phyloP scores from a whole-genome alignment of 2,888 invertebrate genomes.

The Torymus texanus region DNA sequence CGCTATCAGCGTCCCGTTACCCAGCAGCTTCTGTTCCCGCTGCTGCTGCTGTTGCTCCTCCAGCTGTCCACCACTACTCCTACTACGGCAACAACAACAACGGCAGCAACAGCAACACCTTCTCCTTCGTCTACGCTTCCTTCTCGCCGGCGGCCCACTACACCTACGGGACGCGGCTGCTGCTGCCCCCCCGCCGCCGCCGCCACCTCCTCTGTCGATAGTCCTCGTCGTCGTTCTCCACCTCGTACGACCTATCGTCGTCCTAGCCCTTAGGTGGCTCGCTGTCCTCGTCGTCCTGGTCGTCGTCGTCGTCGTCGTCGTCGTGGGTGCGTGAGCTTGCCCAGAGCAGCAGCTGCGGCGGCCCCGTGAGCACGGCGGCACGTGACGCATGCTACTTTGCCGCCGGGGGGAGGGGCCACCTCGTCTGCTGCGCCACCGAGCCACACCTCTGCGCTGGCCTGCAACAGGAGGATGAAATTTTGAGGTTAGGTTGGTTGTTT shows the following conservation, averaged over 20 bases:
- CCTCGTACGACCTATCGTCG: neutral
- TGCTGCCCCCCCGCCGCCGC: constrained; percentile 2
- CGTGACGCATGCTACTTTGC: constrained; percentile 41
- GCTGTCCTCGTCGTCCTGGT: too few species aligned
- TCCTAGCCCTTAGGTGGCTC: constrained; percentile 60
- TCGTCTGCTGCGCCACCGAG: constrained; percentile 25
- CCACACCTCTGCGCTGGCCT: constrained; percentile 22
- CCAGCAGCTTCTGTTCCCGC: constrained; percentile 64
- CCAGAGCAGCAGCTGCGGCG: constrained; percentile 39
- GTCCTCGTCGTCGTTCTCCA: constrained; percentile 12
- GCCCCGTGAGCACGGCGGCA: constrained; percentile 7
- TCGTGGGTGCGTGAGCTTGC: constrained; percentile 7
- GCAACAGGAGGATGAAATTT: neutral
- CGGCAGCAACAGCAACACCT: neutral
- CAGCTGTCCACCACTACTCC: constrained; percentile 39
- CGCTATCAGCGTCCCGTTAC: constrained; percentile 59
- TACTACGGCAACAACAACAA: too few species aligned
- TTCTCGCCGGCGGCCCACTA: neutral
- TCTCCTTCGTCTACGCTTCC: neutral
- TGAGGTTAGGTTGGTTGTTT: too few species aligned
- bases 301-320: too few species aligned
- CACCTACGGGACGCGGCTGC: neutral
- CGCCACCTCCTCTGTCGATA: neutral
- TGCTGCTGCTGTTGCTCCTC: constrained; percentile 69
- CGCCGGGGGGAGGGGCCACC: constrained; percentile 31